These are phyloP conservation scores for Spodoptera picta DNA, from an alignment of 2,888 invertebrate species.

Conservation along the genomic window DNA sequence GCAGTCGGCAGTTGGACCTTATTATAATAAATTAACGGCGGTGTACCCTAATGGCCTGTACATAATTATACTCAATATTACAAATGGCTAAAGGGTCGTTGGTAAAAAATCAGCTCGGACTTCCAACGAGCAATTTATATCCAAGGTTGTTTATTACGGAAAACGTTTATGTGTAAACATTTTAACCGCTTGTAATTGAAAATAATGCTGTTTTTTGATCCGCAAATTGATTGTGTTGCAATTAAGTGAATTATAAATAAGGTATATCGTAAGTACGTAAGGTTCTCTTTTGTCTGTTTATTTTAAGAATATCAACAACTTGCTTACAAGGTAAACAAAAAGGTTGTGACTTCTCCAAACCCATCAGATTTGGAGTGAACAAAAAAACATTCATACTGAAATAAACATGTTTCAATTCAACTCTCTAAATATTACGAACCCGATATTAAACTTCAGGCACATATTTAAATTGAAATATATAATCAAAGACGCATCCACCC, in stretches of 20 bases:
- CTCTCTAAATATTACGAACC: too few species aligned
- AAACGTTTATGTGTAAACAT: constrained; percentile 59
- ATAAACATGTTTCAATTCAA: too few species aligned
- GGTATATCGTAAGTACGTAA: constrained; percentile 10
- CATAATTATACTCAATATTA: constrained; percentile 80
- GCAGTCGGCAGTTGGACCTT: constrained; percentile 83
- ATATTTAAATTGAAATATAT: too few species aligned
- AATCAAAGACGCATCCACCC: too few species aligned
- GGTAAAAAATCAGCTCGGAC: constrained; percentile 68
- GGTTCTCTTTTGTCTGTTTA: constrained; percentile 33
- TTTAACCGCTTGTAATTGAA: constrained; percentile 55
- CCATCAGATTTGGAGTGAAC: too few species aligned
- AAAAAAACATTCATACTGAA: too few species aligned
- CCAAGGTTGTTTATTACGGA: constrained; percentile 58
- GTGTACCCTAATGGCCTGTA: constrained; percentile 79
- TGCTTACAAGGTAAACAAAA: too few species aligned
- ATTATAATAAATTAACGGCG: constrained; percentile 86
- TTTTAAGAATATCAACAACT: neutral
- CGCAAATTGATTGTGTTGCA: constrained; percentile 47
- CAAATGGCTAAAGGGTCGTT: constrained; percentile 76
- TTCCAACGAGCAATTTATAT: constrained; percentile 53
- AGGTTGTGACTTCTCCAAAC: too few species aligned
- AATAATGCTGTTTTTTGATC: constrained; percentile 59
- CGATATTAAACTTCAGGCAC: too few species aligned
- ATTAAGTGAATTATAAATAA: constrained; percentile 23